phyloP scores from a whole-genome alignment of 2,888 invertebrate species.

The Xestobium rufovillosum region DNA sequence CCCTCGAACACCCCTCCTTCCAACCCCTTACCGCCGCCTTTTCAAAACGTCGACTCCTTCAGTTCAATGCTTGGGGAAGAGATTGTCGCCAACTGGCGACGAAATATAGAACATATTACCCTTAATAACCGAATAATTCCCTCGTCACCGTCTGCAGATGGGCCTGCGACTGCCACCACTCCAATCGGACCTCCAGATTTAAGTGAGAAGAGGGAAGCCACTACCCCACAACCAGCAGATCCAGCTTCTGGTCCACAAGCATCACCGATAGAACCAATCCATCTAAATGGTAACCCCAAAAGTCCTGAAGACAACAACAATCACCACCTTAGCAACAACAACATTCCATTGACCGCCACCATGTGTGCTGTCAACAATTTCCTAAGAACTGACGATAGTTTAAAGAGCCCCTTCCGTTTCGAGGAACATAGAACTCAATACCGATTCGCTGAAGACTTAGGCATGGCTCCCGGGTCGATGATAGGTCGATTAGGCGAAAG shows the following conservation, averaged over 20 bases:
- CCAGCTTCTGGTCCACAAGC: slow-evolving; percentile 32
- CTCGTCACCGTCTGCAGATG: slow-evolving; percentile 31
- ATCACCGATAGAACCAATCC: slow-evolving; percentile 30
- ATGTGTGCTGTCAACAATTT: slow-evolving; percentile 44
- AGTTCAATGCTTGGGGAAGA: slow-evolving; percentile 74
- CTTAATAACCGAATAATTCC: slow-evolving; percentile 32
- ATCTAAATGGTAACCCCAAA: slow-evolving; percentile 47
- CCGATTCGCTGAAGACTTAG: slow-evolving; percentile 77
- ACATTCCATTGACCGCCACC: slow-evolving; percentile 43
- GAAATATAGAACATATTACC: slow-evolving; percentile 54
- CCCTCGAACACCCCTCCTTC: slow-evolving; percentile 36
- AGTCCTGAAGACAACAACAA: slow-evolving; percentile 50
- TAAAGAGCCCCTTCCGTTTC: slow-evolving; percentile 67
- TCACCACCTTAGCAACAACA: slow-evolving; percentile 45
- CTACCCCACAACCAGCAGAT: slow-evolving; percentile 47
- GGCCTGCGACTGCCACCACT: slow-evolving; percentile 30
- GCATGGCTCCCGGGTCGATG: slow-evolving; percentile 72
- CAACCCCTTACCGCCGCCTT: slow-evolving; percentile 47
- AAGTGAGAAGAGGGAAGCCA: slow-evolving; percentile 40
- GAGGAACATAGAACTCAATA: slow-evolving; percentile 74
- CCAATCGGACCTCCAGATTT: slow-evolving; percentile 35
- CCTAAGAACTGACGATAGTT: slow-evolving; percentile 43
- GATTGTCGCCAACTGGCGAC: slow-evolving; percentile 72
- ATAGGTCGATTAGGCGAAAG: slow-evolving; percentile 82
- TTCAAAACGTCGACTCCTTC: slow-evolving; percentile 63